Percentiles rank a stretch among this genome's conserved stretches.
Evolutionary conservation across 2,797 vertebrate genomes (phyloP).

Genomic region (Columba guinea): DNA sequence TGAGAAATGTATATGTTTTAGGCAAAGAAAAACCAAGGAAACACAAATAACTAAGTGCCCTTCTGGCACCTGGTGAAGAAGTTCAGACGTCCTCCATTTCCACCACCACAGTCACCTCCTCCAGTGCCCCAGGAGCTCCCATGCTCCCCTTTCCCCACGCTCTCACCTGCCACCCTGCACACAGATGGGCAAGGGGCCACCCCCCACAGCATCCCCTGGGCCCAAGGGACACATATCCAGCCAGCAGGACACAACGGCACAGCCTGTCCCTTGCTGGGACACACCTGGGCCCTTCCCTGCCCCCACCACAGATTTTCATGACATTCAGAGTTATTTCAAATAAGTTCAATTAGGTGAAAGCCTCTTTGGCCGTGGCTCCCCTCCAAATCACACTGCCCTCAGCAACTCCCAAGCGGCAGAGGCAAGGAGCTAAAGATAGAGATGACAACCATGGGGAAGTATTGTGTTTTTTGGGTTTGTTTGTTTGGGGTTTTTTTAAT

Average conservation of each 20-base stretch:
- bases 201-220: not conserved
- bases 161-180: not conserved
- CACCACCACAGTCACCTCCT: not conserved
- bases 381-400: not conserved
- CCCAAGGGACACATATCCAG: no score
- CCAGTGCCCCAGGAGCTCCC: not conserved
- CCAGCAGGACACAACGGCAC: not conserved
- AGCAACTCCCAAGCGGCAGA: not conserved
- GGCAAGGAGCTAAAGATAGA: not conserved
- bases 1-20: not conserved
- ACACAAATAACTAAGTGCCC: not conserved
- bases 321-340: not conserved
- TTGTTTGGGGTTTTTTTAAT: not conserved
- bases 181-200: not conserved
- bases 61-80: not conserved
- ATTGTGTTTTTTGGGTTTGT: no score
- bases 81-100: not conserved
- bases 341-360: not conserved
- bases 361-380: not conserved
- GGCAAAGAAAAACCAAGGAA: not conserved
- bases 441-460: not conserved
- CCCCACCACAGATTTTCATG: not conserved
- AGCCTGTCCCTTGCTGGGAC: not conserved
- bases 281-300: rapidly evolving
- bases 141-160: rapidly evolving